These are phyloP conservation scores for Hippocampus mohnikei DNA, from an alignment of 2,113 vertebrate species.

Conservation along the genomic window DNA sequence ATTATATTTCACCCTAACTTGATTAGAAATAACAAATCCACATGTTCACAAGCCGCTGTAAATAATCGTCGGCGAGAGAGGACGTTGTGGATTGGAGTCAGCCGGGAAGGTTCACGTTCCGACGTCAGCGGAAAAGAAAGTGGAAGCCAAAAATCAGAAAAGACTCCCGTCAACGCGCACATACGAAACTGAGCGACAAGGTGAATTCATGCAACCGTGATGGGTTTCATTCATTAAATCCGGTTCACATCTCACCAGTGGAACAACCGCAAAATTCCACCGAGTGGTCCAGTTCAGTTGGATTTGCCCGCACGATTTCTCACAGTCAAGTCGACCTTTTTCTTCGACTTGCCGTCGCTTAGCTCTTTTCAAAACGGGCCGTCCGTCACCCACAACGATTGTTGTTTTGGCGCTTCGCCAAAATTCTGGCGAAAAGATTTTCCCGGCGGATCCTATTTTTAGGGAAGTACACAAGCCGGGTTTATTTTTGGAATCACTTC, in stretches of 20 bases:
- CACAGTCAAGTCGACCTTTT: too few relatives aligned
- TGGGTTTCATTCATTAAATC: neutral
- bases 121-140: neutral
- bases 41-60: constrained; percentile 3
- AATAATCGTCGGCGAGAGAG: constrained; percentile 1
- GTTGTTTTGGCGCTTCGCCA: neutral
- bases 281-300: neutral
- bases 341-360: neutral
- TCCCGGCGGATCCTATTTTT: neutral
- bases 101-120: constrained; percentile 1
- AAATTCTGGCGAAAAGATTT: neutral
- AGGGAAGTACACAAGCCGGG: neutral
- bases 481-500: neutral
- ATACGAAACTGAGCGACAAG: neutral
- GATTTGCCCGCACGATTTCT: neutral
- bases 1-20: constrained; percentile 19
- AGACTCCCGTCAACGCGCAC: neutral
- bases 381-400: neutral
- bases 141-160: neutral
- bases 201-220: too few relatives aligned
- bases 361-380: neutral
- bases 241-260: neutral
- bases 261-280: neutral
- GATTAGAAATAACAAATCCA: constrained; percentile 5
- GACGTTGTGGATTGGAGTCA: neutral